Conservation (phyloP, 23 tunicate genomes). For the Diplosoma virens region DNA sequence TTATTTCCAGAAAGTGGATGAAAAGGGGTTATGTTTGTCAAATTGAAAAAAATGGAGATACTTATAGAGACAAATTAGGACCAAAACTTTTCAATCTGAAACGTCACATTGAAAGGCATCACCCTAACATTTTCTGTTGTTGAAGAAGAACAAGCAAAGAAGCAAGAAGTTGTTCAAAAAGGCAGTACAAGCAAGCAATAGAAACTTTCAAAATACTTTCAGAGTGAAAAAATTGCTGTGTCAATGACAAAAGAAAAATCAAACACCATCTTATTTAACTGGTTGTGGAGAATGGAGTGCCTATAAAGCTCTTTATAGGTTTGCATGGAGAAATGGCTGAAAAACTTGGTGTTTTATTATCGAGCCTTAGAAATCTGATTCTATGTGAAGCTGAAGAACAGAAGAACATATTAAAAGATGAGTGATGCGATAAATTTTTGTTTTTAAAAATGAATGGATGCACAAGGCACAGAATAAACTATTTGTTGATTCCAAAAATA, state of each 20-base stretch:
- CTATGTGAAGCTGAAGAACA: conserved; percentile 16
- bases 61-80: neutral
- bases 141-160: neutral
- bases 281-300: conserved; percentile 14
- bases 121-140: conserved; percentile 1
- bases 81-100: conserved; percentile 5
- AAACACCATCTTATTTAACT: conserved; percentile 1
- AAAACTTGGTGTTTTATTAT: neutral
- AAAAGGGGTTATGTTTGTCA: too few species aligned
- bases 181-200: neutral
- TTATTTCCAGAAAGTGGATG: neutral
- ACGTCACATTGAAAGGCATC: conserved; percentile 14
- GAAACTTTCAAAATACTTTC: neutral
- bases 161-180: conserved; percentile 4
- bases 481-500: neutral
- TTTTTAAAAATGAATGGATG: too few species aligned
- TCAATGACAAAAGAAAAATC: conserved; percentile 21
- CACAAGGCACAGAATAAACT: too few species aligned
- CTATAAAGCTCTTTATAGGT: conserved; percentile 5
- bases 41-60: too few species aligned
- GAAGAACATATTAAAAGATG: neutral
- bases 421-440: neutral
- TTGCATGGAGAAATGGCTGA: too few species aligned
- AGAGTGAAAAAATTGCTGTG: conserved; percentile 11
- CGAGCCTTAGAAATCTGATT: conserved; percentile 15